Percentiles rank a stretch among this genome's conserved stretches.
Conservation (phyloP, 92 coral and sea anemone genomes). For the Siderastrea siderea region DNA sequence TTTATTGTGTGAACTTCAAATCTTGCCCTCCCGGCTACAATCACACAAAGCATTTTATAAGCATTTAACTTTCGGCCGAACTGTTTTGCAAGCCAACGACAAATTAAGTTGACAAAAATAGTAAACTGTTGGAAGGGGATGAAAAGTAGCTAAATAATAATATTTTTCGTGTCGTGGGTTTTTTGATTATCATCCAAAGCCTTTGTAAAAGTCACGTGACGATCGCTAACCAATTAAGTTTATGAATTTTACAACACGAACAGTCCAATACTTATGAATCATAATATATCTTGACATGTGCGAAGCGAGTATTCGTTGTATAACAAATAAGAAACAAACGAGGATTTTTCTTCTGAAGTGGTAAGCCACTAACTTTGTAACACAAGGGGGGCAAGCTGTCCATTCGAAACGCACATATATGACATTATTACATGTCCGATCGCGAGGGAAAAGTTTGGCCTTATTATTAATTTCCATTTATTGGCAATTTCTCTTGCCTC, state of each 20-base stretch:
- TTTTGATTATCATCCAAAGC: not conserved
- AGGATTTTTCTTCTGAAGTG: not conserved
- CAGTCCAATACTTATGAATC: not conserved
- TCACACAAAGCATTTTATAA: too few relatives aligned
- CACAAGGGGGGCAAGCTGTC: not conserved
- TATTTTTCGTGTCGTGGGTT: too few relatives aligned
- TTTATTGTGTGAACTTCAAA: too few relatives aligned
- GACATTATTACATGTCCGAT: too few relatives aligned
- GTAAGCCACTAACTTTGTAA: not conserved
- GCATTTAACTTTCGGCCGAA: too few relatives aligned
- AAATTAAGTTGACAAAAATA: too few relatives aligned
- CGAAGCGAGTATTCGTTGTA: not conserved
- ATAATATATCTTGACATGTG: constrained; percentile 3
- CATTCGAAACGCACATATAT: not conserved
- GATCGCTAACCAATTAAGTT: constrained; percentile 3
- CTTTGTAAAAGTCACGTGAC: constrained; percentile 12
- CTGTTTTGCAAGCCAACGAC: too few relatives aligned
- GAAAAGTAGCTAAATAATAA: too few relatives aligned
- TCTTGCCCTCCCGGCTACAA: too few relatives aligned
- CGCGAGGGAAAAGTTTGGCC: too few relatives aligned
- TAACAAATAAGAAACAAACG: not conserved
- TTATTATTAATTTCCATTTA: too few relatives aligned
- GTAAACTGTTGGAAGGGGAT: too few relatives aligned
- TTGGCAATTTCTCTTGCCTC: not conserved
- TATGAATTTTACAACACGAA: not conserved